Conservation (phyloP, 2,113 vertebrate genomes). For the Coreoperca whiteheadi region DNA sequence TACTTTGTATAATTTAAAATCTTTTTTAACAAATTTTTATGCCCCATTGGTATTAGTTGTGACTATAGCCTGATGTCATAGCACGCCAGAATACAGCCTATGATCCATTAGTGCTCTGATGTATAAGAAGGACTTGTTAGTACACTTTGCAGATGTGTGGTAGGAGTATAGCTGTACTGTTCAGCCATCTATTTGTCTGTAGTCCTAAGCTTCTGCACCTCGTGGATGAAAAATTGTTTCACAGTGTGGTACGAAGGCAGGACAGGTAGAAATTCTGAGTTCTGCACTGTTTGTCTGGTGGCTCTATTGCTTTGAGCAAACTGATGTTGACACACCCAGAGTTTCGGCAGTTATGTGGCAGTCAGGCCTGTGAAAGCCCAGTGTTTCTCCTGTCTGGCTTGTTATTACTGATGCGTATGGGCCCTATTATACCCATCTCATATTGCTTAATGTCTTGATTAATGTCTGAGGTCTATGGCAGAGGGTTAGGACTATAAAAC, state of each 20-base stretch:
- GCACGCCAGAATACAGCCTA: not conserved
- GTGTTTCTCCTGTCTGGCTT: constrained; percentile 37
- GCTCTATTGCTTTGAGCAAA: constrained; percentile 76
- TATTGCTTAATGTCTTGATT: not conserved
- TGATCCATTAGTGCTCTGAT: not conserved
- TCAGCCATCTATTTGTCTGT: not conserved
- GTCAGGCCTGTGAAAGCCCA: constrained; percentile 39
- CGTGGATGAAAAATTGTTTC: constrained; percentile 37
- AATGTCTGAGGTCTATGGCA: not conserved
- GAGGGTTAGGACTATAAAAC: not conserved
- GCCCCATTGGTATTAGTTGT: not conserved
- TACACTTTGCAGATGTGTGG: not conserved
- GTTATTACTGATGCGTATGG: not conserved
- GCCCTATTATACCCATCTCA: not conserved
- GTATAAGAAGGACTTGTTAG: not conserved
- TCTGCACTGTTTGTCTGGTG: constrained; percentile 62
- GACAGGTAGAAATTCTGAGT: constrained; percentile 61
- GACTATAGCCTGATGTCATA: not conserved
- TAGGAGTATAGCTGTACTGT: not conserved
- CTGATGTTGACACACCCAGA: constrained; percentile 75
- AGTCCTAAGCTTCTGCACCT: not conserved
- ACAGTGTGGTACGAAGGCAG: constrained; percentile 46
- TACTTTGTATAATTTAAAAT: not conserved
- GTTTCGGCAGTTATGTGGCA: constrained; percentile 72
- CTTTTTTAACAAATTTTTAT: not conserved